Percentiles rank a stretch among this genome's conserved stretches.
Evolutionary conservation across 2,888 invertebrate genomes (phyloP).

Genomic region (Xestobium rufovillosum): DNA sequence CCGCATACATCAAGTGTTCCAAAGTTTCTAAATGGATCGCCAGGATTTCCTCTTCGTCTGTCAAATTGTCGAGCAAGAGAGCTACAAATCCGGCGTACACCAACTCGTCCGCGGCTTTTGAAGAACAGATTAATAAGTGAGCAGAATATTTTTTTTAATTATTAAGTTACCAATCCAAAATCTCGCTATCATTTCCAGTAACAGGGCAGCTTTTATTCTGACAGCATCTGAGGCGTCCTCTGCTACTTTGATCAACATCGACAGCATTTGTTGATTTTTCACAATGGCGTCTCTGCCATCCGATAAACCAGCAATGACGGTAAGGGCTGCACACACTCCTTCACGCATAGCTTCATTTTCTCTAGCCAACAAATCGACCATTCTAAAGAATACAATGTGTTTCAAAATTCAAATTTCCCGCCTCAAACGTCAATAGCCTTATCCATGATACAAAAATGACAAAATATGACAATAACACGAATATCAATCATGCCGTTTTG

Average conservation of each 20-base stretch:
- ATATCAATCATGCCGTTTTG: too few species aligned
- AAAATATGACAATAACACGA: too few species aligned
- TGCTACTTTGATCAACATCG: constrained; percentile 34
- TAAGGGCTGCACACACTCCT: constrained; percentile 37
- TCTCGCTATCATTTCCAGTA: constrained; percentile 39
- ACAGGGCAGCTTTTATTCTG: constrained; percentile 37
- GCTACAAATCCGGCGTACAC: constrained; percentile 37
- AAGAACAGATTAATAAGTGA: too few species aligned
- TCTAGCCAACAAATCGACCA: constrained; percentile 36
- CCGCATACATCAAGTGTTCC: constrained; percentile 36
- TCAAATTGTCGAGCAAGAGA: constrained; percentile 32
- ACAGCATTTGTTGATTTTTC: constrained; percentile 33
- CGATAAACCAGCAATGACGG: constrained; percentile 36
- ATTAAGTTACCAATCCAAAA: constrained; percentile 37
- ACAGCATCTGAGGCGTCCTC: constrained; percentile 36
- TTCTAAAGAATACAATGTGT: constrained; percentile 28
- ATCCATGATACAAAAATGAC: too few species aligned
- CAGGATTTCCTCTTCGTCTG: constrained; percentile 33
- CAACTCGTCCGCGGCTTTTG: constrained; percentile 39
- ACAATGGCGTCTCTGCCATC: constrained; percentile 41
- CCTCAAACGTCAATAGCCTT: too few species aligned
- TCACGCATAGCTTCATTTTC: constrained; percentile 39
- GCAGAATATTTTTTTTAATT: too few species aligned
- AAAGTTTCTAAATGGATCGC: constrained; percentile 38
- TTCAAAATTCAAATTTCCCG: neutral